phyloP scores from a whole-genome alignment of 2,797 vertebrate species.

The Xerus rutilus region DNA sequence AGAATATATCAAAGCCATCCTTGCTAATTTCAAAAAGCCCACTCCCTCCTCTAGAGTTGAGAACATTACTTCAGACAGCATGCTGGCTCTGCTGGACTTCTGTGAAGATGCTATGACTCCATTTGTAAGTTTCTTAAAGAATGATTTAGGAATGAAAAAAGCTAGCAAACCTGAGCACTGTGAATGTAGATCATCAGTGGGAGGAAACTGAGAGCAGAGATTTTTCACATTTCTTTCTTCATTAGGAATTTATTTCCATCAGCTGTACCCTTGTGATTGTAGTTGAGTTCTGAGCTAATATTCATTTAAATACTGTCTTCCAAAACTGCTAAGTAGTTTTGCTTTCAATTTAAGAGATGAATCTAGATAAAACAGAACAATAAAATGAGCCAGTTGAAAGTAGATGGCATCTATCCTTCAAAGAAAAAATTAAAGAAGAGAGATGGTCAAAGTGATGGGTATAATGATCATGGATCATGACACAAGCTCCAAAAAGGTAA shows the following conservation, averaged over 20 bases:
- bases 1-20: slow-evolving; percentile 80
- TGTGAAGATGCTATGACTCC: slow-evolving; percentile 73
- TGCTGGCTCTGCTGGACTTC: slow-evolving; percentile 76
- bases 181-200: slow-evolving; percentile 63
- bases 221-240: slow-evolving; percentile 61
- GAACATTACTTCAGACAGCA: slow-evolving; percentile 74
- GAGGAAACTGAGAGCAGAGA: neutral
- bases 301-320: slow-evolving; percentile 12
- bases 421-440: neutral
- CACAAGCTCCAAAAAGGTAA: neutral
- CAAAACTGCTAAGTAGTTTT: slow-evolving; percentile 1
- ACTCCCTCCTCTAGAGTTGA: slow-evolving; percentile 66
- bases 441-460: neutral
- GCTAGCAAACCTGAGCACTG: neutral
- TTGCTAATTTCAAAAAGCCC: slow-evolving; percentile 80
- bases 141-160: slow-evolving; percentile 72
- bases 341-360: neutral
- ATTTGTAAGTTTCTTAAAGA: slow-evolving; percentile 79
- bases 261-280: neutral
- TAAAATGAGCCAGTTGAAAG: slow-evolving; percentile 4
- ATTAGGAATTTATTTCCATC: slow-evolving; percentile 11
- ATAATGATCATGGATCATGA: neutral
- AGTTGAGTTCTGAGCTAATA: neutral
- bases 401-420: neutral
- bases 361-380: slow-evolving; percentile 2